These are phyloP conservation scores for Pipa parva DNA, from an alignment of 2,113 vertebrate species.

Conservation along the genomic window DNA sequence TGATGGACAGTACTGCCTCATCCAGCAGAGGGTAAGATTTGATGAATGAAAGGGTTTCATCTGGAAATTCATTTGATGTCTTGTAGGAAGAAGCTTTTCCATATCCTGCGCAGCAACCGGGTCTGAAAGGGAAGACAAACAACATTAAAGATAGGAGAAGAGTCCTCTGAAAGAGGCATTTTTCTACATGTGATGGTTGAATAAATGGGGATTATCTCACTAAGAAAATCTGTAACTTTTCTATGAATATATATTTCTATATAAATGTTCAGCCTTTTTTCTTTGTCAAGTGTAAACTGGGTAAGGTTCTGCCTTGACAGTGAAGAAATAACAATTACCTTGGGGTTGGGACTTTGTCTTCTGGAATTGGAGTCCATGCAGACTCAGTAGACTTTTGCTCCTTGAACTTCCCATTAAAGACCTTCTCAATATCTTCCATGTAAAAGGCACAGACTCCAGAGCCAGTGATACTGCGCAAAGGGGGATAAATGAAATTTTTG, in stretches of 20 bases:
- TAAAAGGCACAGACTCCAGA: slow-evolving; percentile 92
- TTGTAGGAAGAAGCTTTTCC: slow-evolving; percentile 64
- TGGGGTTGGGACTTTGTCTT: slow-evolving; percentile 84
- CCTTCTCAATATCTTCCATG: slow-evolving; percentile 90
- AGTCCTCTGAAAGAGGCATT: no score
- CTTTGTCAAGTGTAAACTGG: no score
- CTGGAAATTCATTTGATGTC: slow-evolving; percentile 82
- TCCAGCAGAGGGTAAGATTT: slow-evolving; percentile 92
- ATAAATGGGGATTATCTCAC: no score
- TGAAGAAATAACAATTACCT: slow-evolving; percentile 63
- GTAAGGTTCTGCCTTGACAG: no score
- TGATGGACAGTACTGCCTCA: slow-evolving; percentile 73
- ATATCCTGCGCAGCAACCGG: slow-evolving; percentile 81
- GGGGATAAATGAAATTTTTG: no score
- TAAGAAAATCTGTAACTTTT: no score
- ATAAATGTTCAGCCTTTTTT: no score
- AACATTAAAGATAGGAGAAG: no score
- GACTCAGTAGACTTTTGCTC: slow-evolving; percentile 80
- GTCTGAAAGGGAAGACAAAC: no score
- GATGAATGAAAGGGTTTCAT: slow-evolving; percentile 85
- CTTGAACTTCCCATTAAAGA: slow-evolving; percentile 84
- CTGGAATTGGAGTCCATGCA: slow-evolving; percentile 81
- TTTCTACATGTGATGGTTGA: no score
- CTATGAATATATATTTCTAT: no score
- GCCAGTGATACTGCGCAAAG: slow-evolving; percentile 88